Conservation (phyloP, 2,797 vertebrate genomes). For the Neosilurus hyrtlii region DNA sequence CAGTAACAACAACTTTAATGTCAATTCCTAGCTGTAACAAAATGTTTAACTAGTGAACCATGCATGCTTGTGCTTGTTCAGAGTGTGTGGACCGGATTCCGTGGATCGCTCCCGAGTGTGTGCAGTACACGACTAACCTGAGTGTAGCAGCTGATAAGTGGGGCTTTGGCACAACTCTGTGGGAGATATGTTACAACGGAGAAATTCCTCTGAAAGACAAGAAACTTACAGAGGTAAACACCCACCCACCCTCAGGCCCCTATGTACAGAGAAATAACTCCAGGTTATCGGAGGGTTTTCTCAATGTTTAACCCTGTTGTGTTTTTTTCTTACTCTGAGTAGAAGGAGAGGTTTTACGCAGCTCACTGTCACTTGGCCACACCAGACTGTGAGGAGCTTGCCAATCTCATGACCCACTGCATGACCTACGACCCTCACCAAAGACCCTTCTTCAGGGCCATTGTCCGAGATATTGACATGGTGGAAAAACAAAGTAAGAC, state of each 20-base stretch:
- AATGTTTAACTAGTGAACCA: neutral
- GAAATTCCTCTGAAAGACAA: conserved; percentile 93
- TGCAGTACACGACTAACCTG: conserved; percentile 80
- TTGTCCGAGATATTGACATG: conserved; percentile 92
- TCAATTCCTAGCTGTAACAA: neutral
- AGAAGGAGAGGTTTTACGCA: conserved; percentile 95
- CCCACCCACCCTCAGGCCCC: neutral
- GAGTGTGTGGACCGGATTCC: conserved; percentile 92
- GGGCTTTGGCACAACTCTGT: conserved; percentile 96
- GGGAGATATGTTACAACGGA: conserved; percentile 98
- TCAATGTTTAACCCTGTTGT: neutral
- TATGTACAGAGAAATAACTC: neutral
- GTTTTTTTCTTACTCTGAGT: conserved; percentile 54
- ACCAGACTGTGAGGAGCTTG: conserved; percentile 88
- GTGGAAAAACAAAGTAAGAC: conserved; percentile 84
- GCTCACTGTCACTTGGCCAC: conserved; percentile 83
- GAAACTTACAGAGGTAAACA: conserved; percentile 86
- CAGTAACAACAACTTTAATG: neutral
- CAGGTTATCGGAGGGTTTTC: neutral
- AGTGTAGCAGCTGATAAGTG: conserved; percentile 93
- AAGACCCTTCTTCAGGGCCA: conserved; percentile 95
- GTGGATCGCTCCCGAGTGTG: conserved; percentile 95
- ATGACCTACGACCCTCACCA: conserved; percentile 96
- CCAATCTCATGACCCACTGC: conserved; percentile 93
- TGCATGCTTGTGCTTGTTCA: conserved; percentile 56